These are phyloP conservation scores for Lithophane ornitopus DNA, from an alignment of 2,888 invertebrate species.

Conservation along the genomic window DNA sequence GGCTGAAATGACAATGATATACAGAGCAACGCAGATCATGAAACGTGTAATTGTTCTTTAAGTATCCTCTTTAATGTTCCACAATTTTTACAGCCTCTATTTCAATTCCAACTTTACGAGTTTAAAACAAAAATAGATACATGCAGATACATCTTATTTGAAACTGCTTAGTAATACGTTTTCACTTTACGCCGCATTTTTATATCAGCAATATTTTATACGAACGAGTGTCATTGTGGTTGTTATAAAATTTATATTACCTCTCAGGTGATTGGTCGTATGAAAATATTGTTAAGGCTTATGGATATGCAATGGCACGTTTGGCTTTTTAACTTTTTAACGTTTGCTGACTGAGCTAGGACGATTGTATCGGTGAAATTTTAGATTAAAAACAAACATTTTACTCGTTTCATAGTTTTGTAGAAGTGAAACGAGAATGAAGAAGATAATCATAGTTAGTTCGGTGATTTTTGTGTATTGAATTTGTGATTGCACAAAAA, in stretches of 20 bases:
- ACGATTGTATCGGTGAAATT: conserved; percentile 64
- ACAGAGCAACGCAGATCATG: background rate
- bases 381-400: conserved; percentile 78
- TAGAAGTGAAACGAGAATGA: background rate
- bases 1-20: background rate
- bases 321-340: conserved; percentile 71
- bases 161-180: conserved; percentile 53
- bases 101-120: conserved; percentile 29
- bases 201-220: conserved; percentile 52
- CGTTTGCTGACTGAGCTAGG: conserved; percentile 67
- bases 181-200: conserved; percentile 53
- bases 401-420: conserved; percentile 45
- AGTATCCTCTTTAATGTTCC: background rate
- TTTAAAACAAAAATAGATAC: conserved; percentile 33
- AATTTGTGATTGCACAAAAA: background rate
- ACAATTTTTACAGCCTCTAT: conserved; percentile 22
- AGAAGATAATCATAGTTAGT: too few species aligned
- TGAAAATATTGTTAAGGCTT: conserved; percentile 71
- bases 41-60: background rate
- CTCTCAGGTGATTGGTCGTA: conserved; percentile 79
- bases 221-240: conserved; percentile 35
- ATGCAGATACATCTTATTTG: conserved; percentile 28
- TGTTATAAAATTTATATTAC: conserved; percentile 72
- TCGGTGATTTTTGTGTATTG: background rate
- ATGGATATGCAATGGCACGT: conserved; percentile 81